Evolutionary conservation across 2,113 vertebrate genomes (phyloP).

Genomic region (Passer domesticus): DNA sequence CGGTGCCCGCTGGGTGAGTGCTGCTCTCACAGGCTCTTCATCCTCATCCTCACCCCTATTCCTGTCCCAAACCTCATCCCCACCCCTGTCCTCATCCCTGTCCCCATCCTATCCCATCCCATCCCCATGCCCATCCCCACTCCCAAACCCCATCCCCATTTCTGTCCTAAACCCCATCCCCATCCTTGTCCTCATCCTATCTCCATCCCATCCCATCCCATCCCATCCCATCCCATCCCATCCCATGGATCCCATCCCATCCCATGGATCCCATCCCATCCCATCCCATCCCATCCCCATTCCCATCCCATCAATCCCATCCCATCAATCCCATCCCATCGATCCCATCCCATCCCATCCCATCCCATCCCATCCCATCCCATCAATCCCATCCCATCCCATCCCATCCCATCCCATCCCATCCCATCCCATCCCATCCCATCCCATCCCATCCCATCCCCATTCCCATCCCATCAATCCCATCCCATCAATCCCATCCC

Average conservation of each 20-base stretch:
- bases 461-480: too few relatives aligned
- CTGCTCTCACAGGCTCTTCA: fast-evolving
- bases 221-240: background rate
- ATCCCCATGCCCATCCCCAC: too few relatives aligned
- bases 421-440: background rate
- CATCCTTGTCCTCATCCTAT: too few relatives aligned
- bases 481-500: too few relatives aligned
- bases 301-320: too few relatives aligned
- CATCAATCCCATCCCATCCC: too few relatives aligned
- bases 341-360: too few relatives aligned
- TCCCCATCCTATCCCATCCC: too few relatives aligned
- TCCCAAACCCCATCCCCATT: background rate
- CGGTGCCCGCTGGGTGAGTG: fast-evolving
- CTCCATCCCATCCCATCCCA: background rate
- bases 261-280: background rate
- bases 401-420: background rate
- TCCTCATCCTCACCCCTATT: background rate
- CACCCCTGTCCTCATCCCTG: background rate
- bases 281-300: too few relatives aligned
- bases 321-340: background rate
- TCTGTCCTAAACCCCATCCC: too few relatives aligned
- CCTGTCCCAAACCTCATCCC: background rate
- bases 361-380: background rate
- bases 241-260: background rate
- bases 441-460: too few relatives aligned